phyloP scores from a whole-genome alignment of 2,888 invertebrate genomes.

The Synanthedon andrenaeformis region DNA sequence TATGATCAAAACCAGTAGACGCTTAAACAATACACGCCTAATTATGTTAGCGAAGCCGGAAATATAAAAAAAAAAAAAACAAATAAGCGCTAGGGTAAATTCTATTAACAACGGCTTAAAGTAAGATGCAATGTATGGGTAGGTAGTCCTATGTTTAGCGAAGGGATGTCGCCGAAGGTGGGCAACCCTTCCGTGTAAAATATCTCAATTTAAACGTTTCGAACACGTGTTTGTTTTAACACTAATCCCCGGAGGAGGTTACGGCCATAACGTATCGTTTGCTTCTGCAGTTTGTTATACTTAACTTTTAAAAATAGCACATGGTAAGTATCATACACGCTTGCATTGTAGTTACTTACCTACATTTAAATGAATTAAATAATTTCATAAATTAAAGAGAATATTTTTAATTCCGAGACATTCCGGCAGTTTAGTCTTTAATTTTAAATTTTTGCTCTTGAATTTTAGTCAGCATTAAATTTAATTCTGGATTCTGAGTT shows the following conservation, averaged over 20 bases:
- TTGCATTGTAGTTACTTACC: no score
- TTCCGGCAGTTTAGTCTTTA: no score
- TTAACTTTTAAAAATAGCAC: background rate
- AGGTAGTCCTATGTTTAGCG: slow-evolving; percentile 50
- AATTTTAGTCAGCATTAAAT: no score
- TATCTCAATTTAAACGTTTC: slow-evolving; percentile 55
- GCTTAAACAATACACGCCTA: slow-evolving; percentile 7
- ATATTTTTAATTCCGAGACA: no score
- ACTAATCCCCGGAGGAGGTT: slow-evolving; percentile 43
- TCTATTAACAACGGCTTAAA: slow-evolving; percentile 43
- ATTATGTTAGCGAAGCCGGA: slow-evolving; percentile 44
- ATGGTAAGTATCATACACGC: no score
- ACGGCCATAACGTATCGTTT: slow-evolving; percentile 40
- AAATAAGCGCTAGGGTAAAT: slow-evolving; percentile 39
- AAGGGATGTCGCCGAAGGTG: slow-evolving; percentile 36
- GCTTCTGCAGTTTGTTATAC: slow-evolving; percentile 25
- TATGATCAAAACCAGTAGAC: slow-evolving; percentile 10
- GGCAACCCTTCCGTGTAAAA: slow-evolving; percentile 62
- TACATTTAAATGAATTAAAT: no score
- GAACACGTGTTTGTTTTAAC: slow-evolving; percentile 59
- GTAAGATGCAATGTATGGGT: slow-evolving; percentile 42
- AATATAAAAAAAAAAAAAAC: slow-evolving; percentile 49
- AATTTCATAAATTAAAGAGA: no score
- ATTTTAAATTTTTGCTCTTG: no score
- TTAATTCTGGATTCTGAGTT: no score